These are phyloP conservation scores for Eupleurogrammus muticus DNA, from an alignment of 2,797 vertebrate species.

Conservation along the genomic window DNA sequence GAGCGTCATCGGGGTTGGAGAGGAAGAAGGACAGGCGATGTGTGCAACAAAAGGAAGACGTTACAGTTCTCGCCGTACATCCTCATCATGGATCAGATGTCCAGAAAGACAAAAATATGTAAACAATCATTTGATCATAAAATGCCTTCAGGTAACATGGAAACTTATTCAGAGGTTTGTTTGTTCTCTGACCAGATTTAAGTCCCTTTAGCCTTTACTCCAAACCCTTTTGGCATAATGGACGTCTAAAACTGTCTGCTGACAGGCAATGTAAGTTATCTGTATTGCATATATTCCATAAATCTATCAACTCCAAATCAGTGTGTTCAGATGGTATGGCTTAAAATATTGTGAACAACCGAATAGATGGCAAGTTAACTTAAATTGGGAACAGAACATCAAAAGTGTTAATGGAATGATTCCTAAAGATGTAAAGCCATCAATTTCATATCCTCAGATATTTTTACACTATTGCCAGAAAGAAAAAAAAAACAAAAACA, in stretches of 20 bases:
- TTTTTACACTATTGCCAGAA: conserved; percentile 81
- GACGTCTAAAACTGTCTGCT: conserved; percentile 40
- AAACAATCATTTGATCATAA: conserved; percentile 77
- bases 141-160: conserved; percentile 61
- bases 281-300: conserved; percentile 67
- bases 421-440: conserved; percentile 73
- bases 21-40: conserved; percentile 14
- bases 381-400: conserved; percentile 51
- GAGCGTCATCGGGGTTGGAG: conserved; percentile 6
- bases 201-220: conserved; percentile 55
- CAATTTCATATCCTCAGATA: conserved; percentile 71
- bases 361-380: conserved; percentile 26
- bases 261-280: conserved; percentile 33
- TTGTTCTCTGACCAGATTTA: conserved; percentile 50
- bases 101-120: conserved; percentile 59
- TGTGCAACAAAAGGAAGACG: conserved; percentile 23
- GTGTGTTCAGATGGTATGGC: conserved; percentile 60
- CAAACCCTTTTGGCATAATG: conserved; percentile 57
- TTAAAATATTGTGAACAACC: conserved; percentile 44
- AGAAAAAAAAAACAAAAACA: conserved; percentile 56
- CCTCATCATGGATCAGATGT: conserved; percentile 35
- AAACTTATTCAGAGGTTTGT: conserved; percentile 35
- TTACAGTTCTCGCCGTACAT: not conserved
- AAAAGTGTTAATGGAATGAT: conserved; percentile 75
- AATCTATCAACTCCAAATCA: conserved; percentile 35